Evolutionary conservation across 53 echinoderm and acorn worm species (phyloP), one percentile per base, ranked within the genome.

Genomic region (Henricia sp.): DNA sequence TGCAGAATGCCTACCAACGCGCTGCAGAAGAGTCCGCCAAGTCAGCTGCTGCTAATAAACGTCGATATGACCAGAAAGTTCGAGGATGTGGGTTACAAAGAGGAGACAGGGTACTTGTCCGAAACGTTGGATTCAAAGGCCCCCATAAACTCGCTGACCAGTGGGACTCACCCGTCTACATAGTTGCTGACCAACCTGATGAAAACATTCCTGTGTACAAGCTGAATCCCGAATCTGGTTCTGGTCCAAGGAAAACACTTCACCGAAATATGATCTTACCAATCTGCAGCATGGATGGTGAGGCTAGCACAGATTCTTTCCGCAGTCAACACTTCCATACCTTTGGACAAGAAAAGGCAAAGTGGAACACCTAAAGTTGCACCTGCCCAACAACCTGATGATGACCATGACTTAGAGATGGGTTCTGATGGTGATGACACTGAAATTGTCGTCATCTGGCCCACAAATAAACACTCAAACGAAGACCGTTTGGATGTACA

Each of bases 121-220:
- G 85, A 4, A 85, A 85, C 16, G 56, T 85, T 30, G 85, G 71
- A 3, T 60, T 85, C 56, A 57, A 72, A 44, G 85, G 85, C 17
- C 56, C 58, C n/a, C n/a, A n/a, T n/a, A n/a, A n/a, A n/a, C n/a
- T n/a, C n/a, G n/a, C n/a, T n/a, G 55, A n/a, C n/a, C n/a, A n/a
- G n/a, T 63, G 64, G 64, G 32, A 2, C 0, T 17, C 26, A 17
- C 17, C 25, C 1, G 64, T 63, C 0, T 63, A 63, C 30, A 17
- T 17, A 26, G 62, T 62, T 20, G 62, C 28, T 3, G 29, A 29
- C 28, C 62, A 28, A 11, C 64, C 64, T 29, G 32, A 63, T 63
- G 64, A 27, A 17, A 30, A 28, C 42, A 30, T 85, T 25, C 85
- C 85, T 50, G 85, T 85, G 26, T 85, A 84, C 55, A 33, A 12